phyloP scores from a whole-genome alignment of 1,140 invertebrate species.

The Drosophila mayri region DNA sequence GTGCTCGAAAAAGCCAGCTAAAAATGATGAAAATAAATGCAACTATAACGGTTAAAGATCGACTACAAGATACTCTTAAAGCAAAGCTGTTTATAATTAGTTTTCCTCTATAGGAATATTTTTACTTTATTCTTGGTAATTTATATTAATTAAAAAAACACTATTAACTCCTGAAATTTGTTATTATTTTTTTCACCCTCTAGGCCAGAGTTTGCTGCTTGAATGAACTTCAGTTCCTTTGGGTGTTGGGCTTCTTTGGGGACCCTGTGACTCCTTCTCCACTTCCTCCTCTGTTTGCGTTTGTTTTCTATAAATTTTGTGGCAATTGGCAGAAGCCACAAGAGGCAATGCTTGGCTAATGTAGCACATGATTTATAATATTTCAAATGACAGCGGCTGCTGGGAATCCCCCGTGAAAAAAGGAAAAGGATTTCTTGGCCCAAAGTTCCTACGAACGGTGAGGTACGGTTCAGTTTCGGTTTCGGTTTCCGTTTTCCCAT shows the following conservation, averaged over 20 bases:
- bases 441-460: slow-evolving; percentile 31
- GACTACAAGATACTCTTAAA: slow-evolving; percentile 1
- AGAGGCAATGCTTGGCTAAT: slow-evolving; percentile 73
- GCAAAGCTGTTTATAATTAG: no score
- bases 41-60: neutral
- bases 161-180: neutral
- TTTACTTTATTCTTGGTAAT: no score
- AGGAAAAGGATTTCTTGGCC: slow-evolving; percentile 68
- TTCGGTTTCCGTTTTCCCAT: slow-evolving; percentile 23
- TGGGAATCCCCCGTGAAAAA: slow-evolving; percentile 13
- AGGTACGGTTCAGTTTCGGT: neutral
- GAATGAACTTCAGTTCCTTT: slow-evolving; percentile 41
- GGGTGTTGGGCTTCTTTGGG: slow-evolving; percentile 16
- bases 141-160: neutral
- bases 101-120: no score
- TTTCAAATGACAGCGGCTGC: slow-evolving; percentile 71
- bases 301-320: slow-evolving; percentile 72
- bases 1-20: slow-evolving; percentile 44
- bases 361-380: slow-evolving; percentile 84
- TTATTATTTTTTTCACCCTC: neutral
- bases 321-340: slow-evolving; percentile 74
- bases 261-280: neutral
- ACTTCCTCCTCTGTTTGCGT: slow-evolving; percentile 35
- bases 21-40: slow-evolving; percentile 14
- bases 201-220: slow-evolving; percentile 34